A percentile compares a stretch with the other conserved stretches of the same genome.
Conservation (phyloP, 1,140 invertebrate species). For the Lethrus apterus region DNA sequence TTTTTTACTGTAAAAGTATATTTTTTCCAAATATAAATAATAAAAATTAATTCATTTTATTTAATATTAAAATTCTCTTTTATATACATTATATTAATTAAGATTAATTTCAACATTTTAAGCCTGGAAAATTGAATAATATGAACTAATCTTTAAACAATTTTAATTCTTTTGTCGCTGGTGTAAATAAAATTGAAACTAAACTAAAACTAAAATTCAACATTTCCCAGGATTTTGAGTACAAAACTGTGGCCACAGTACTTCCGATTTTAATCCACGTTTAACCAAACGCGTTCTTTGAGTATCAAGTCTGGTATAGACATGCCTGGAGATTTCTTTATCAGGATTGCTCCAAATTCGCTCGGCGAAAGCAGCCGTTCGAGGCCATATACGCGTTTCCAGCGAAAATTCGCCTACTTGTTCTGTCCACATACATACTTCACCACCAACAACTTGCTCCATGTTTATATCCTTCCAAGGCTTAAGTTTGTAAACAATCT, state of each 20-base stretch:
- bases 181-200: too few species aligned
- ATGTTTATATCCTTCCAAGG: constrained; percentile 50
- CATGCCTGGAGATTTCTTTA: constrained; percentile 37
- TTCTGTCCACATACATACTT: constrained; percentile 66
- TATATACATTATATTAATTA: too few species aligned
- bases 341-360: constrained; percentile 45
- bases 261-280: constrained; percentile 56
- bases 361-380: constrained; percentile 57
- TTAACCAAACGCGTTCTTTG: constrained; percentile 53
- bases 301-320: constrained; percentile 56
- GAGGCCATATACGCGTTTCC: constrained; percentile 62
- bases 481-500: constrained; percentile 69
- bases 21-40: too few species aligned
- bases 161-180: too few species aligned
- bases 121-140: too few species aligned
- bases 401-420: constrained; percentile 51
- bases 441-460: constrained; percentile 52
- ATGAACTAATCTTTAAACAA: too few species aligned
- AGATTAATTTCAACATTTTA: too few species aligned
- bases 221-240: constrained; percentile 62
- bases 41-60: too few species aligned
- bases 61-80: too few species aligned
- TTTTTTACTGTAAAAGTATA: too few species aligned
- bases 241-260: constrained; percentile 67
- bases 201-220: too few species aligned